phyloP scores from a whole-genome alignment of 2,113 vertebrate species.

The Calypte anna region DNA sequence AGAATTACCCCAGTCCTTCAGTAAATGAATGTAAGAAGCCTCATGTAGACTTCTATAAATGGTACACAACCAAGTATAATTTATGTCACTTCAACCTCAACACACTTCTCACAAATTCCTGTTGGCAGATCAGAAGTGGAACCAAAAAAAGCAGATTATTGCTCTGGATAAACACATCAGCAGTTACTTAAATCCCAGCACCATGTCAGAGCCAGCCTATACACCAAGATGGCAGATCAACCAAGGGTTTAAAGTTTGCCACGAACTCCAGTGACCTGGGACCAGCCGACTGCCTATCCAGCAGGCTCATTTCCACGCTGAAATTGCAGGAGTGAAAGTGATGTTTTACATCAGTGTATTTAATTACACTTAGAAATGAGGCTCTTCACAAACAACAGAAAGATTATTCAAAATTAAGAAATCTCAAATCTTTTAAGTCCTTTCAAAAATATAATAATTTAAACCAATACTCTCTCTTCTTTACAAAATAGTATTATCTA shows the following conservation, averaged over 20 bases:
- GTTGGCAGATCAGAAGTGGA: not conserved
- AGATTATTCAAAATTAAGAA: not conserved
- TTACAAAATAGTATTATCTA: not conserved
- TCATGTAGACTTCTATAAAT: not conserved
- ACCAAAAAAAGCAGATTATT: not conserved
- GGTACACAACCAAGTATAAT: not conserved
- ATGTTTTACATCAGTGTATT: not conserved
- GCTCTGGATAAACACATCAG: not conserved
- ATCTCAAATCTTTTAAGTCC: not conserved
- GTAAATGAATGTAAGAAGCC: not conserved
- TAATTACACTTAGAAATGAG: not conserved
- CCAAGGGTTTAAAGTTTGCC: not conserved
- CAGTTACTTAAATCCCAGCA: not conserved
- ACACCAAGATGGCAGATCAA: fast-evolving
- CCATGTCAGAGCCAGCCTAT: not conserved
- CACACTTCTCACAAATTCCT: not conserved
- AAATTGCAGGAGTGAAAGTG: not conserved
- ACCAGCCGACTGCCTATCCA: fast-evolving
- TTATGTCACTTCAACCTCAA: not conserved
- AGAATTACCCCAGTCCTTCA: fast-evolving
- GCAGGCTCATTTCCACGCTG: not conserved
- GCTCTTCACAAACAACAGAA: not conserved
- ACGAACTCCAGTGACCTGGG: fast-evolving
- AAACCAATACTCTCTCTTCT: not conserved
- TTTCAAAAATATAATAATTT: not conserved